Conservation (phyloP, 35 echinoderm and acorn worm species). For the Amphiura filiformis region DNA sequence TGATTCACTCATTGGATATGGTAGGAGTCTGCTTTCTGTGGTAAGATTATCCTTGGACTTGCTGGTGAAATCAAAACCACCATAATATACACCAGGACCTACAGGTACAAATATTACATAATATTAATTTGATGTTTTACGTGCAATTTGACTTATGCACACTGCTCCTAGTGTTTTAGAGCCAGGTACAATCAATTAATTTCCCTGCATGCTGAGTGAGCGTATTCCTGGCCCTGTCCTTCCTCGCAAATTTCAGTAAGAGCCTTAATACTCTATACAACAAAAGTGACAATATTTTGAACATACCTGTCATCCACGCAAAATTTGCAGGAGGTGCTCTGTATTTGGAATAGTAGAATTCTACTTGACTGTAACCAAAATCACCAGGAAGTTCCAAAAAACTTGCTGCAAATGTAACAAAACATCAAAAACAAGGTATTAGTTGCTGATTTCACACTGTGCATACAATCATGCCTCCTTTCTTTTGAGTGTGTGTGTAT, state of each 20-base stretch:
- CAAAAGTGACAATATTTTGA: too few relatives aligned
- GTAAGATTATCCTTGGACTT: slow-evolving; percentile 85
- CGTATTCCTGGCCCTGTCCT: too few relatives aligned
- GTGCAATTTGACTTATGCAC: too few relatives aligned
- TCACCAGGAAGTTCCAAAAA: slow-evolving; percentile 95
- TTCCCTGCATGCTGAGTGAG: too few relatives aligned
- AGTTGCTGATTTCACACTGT: too few relatives aligned
- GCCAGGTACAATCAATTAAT: too few relatives aligned
- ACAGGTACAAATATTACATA: not conserved
- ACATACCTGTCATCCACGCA: slow-evolving; percentile 99
- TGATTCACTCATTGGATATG: slow-evolving; percentile 54
- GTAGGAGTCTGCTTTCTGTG: slow-evolving; percentile 71
- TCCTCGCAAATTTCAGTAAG: too few relatives aligned
- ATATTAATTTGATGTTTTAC: too few relatives aligned
- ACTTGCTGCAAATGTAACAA: slow-evolving; percentile 58
- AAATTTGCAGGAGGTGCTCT: slow-evolving; percentile 54
- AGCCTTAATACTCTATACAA: too few relatives aligned
- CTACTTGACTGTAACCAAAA: slow-evolving; percentile 93
- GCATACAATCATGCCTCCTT: too few relatives aligned
- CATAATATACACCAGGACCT: slow-evolving; percentile 94
- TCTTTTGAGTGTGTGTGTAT: too few relatives aligned
- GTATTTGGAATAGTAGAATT: slow-evolving; percentile 67
- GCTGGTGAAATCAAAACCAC: slow-evolving; percentile 77
- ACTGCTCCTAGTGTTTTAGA: too few relatives aligned
- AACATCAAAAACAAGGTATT: slow-evolving; percentile 4